Evolutionary conservation across 2,113 vertebrate genomes (phyloP).

Genomic region (Rhipidura dahli): DNA sequence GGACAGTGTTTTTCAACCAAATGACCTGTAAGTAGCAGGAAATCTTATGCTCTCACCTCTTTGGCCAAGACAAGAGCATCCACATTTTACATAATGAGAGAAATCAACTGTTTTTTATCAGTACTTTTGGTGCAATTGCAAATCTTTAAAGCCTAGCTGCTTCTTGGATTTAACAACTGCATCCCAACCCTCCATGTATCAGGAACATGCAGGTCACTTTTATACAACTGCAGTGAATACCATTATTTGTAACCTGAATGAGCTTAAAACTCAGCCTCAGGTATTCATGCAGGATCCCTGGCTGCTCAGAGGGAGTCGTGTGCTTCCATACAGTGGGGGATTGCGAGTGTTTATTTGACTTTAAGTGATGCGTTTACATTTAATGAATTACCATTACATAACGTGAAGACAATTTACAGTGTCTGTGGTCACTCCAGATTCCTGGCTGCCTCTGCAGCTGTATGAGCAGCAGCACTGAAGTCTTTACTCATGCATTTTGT

Average conservation of each 20-base stretch:
- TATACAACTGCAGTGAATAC: neutral
- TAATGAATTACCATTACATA: neutral
- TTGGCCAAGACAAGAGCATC: constrained; percentile 42
- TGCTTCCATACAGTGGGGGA: neutral
- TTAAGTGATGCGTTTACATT: neutral
- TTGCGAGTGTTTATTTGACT: neutral
- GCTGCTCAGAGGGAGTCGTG: neutral
- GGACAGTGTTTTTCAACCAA: constrained; percentile 61
- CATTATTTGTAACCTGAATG: neutral
- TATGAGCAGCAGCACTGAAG: neutral
- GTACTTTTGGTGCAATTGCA: constrained; percentile 52
- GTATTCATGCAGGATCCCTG: neutral
- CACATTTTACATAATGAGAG: constrained; percentile 62
- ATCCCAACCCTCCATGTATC: constrained; percentile 21
- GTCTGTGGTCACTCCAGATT: neutral
- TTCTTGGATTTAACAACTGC: constrained; percentile 48
- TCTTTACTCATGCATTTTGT: neutral
- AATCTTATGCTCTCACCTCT: constrained; percentile 48
- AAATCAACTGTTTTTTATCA: constrained; percentile 64
- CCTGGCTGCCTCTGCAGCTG: neutral
- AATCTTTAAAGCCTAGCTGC: constrained; percentile 53
- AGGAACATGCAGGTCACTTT: neutral
- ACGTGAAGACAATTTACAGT: neutral
- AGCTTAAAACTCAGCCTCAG: neutral
- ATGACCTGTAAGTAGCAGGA: constrained; percentile 56